Evolutionary conservation across 1,140 invertebrate genomes (phyloP), one percentile per base, ranked within the genome.

Genomic region (Catajapyx aquilonaris): DNA sequence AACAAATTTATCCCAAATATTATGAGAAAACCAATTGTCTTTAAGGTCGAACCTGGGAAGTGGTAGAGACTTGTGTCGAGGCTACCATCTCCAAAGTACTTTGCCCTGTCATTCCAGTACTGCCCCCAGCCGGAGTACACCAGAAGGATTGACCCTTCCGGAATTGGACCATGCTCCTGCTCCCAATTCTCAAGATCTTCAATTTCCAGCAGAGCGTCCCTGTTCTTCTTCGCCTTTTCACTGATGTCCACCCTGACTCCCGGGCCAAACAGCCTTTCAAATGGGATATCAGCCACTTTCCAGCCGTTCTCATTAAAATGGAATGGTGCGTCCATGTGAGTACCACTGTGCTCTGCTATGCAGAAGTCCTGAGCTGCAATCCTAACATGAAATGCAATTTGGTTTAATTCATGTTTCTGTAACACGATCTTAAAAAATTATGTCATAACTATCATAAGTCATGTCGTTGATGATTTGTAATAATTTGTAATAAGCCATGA

Each of bases 101-200:
- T 30, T 7, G 35, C 41, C 32, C 41, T 41, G 38, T 51, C 44
- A n/a, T 47, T 46, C 38, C 48, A 51, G 7, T 37, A 36, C 3
- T 39, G 7, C 16, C 20, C 28, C 52, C 52, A 53, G 13, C 51
- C 52, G 2, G 51, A 52, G 20, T 51, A 44, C 46, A 54, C 48
- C 3, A 54, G 11, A 2, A 54, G 48, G 19, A 52, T 38, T 9
- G 46, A 39, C 9, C 43, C 39, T 20, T 40, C 21, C 2, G 52
- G 52, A 21, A 53, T 49, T 20, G 23, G 22, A 2, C 49, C 48
- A 35, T 51, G 25, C 19, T 38, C 41, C 11, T 34, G n/a, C 40
- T 53, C 51, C 47, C 47, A 53, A 4, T 30, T 21, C 18, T 28
- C 19, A 0, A 52, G 2, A 35, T 52, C 51, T 4, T 41, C 25